Evolutionary conservation across 1,140 invertebrate genomes (phyloP), one percentile per base, ranked within the genome.

Genomic region (Aphaenogaster rudis): DNA sequence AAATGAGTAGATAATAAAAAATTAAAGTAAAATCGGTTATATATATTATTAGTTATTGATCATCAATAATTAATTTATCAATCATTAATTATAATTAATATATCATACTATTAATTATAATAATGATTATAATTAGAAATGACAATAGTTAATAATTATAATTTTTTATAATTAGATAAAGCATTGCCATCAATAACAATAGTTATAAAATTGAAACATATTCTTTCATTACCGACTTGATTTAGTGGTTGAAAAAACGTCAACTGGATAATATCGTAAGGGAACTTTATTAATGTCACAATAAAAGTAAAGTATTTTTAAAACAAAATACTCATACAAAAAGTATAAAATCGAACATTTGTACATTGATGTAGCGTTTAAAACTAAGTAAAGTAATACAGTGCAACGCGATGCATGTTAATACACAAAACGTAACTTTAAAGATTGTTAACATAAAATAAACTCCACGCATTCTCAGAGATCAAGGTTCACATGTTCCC

Each of bases 261-360:
- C 13, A 48, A 69, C 21, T 15, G 4, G 0, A 69, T 52, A 45
- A 50, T 89, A 86, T 88, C 50, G 28, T n/a, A 78, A 88, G 21
- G 50, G 64, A 61, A 33, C 28, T 76, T 90, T 90, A 90, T 90
- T 90, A 87, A 79, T 90, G 63, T 57, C 57, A 82, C 88, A 78
- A 42, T 61, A 72, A 80, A 90, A 90, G 87, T 88, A 79, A 94
- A 95, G 94, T 94, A 95, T 94, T 95, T 95, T 94, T 95, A 95
- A 94, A 95, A 95, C 94, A 95, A 95, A 95, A 95, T 94, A 95
- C 94, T 95, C 90, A 79, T 91, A 90, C 86, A 94, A 92, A 94
- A 92, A 82, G 88, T 91, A 94, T 93, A 94, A 94, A 93, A 94
- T 91, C n/a, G 77, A 48, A 92, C 86, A 91, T 93, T 92, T 94